phyloP scores from a whole-genome alignment of 2,113 vertebrate genomes.

The Podiceps cristatus region DNA sequence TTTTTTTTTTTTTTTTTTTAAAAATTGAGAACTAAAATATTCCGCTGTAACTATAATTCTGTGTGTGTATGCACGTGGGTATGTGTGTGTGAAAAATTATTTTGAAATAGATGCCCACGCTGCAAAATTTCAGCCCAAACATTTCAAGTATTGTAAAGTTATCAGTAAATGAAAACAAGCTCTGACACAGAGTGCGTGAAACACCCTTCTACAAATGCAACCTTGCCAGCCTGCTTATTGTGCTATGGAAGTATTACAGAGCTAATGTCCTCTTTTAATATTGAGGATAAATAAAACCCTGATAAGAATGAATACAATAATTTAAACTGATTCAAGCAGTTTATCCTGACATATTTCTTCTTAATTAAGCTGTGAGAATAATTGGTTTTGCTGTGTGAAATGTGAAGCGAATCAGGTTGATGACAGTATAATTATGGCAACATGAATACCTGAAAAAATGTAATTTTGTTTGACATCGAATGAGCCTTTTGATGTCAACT shows the following conservation, averaged over 20 bases:
- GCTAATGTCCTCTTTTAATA: neutral
- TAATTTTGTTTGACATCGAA: neutral
- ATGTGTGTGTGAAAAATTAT: neutral
- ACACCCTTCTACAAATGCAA: neutral
- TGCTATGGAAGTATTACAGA: neutral
- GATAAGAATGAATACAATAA: neutral
- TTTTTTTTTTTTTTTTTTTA: neutral
- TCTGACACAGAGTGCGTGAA: rapidly evolving
- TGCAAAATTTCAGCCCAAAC: neutral
- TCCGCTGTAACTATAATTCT: neutral
- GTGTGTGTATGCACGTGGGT: rapidly evolving
- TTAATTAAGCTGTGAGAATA: slow-evolving; percentile 2
- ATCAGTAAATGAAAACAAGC: neutral
- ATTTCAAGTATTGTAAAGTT: neutral
- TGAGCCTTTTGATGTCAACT: neutral
- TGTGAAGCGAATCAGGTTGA: neutral
- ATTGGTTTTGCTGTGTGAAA: neutral
- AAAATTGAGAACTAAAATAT: neutral
- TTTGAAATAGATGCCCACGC: neutral
- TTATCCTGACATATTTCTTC: neutral
- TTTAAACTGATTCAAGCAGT: neutral
- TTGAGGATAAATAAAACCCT: neutral
- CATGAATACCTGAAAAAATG: neutral
- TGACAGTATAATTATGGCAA: neutral
- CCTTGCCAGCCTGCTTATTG: neutral